Conservation (phyloP, 2,888 invertebrate genomes). For the Oxystoma pomonae region DNA sequence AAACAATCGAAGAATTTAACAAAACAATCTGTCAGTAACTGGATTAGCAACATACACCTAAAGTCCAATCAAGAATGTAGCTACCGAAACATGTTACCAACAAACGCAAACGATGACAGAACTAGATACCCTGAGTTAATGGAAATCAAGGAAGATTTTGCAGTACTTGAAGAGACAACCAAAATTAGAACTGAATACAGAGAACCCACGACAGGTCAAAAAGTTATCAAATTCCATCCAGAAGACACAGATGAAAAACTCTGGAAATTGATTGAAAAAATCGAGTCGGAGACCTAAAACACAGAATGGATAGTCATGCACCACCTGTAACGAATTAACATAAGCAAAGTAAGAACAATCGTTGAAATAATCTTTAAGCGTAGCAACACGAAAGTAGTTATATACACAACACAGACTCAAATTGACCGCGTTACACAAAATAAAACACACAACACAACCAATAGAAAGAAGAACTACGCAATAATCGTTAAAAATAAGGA, state of each 20-base stretch:
- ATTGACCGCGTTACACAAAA: not conserved
- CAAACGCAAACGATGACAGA: not conserved
- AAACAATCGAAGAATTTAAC: not conserved
- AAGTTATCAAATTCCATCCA: constrained; percentile 9
- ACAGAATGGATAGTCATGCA: constrained; percentile 12
- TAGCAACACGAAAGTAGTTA: constrained; percentile 4
- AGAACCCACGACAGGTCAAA: constrained; percentile 1
- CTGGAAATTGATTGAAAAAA: constrained; percentile 6
- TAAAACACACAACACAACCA: not conserved
- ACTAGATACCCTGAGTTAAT: constrained; percentile 10
- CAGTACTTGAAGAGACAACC: constrained; percentile 10
- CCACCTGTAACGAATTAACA: constrained; percentile 1
- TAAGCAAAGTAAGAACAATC: constrained; percentile 13
- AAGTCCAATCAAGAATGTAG: too few species aligned
- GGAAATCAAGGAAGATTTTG: constrained; percentile 5
- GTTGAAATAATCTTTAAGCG: constrained; percentile 11
- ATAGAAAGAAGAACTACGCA: not conserved
- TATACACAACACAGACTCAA: constrained; percentile 2
- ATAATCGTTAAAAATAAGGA: not conserved
- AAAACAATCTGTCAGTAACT: not conserved
- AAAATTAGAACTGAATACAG: constrained; percentile 4
- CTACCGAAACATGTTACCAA: too few species aligned
- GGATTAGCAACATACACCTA: too few species aligned
- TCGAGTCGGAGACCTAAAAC: constrained; percentile 6
- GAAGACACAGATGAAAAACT: constrained; percentile 6